Evolutionary conservation across 2,888 invertebrate species (phyloP).

Genomic region (Cephalotes varians): DNA sequence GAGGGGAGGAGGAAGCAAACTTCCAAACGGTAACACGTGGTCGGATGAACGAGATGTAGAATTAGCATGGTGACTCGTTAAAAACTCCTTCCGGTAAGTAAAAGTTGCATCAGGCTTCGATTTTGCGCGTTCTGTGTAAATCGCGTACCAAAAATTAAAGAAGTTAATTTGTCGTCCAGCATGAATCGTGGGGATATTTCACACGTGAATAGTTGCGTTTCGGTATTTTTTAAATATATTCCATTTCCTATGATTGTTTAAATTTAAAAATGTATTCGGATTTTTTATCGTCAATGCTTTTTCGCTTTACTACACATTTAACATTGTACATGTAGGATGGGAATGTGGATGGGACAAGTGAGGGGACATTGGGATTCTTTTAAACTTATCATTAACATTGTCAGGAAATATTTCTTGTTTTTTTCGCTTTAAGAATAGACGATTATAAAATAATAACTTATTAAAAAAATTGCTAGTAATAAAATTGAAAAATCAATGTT

Average conservation of each 20-base stretch:
- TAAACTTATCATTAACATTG: no score
- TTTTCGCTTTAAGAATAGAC: not conserved
- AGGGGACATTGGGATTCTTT: constrained; percentile 10
- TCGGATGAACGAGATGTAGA: constrained; percentile 48
- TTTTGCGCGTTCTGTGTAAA: constrained; percentile 15
- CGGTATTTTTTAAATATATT: not conserved
- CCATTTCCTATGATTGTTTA: no score
- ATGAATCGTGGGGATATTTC: constrained; percentile 18
- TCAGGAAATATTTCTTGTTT: constrained; percentile 10
- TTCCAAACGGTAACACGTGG: constrained; percentile 56
- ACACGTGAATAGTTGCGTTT: not conserved
- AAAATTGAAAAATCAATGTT: no score
- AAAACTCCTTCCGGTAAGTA: constrained; percentile 1
- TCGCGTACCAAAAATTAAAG: constrained; percentile 21
- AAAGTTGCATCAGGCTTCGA: constrained; percentile 49
- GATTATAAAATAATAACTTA: constrained; percentile 16
- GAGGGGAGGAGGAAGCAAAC: constrained; percentile 58
- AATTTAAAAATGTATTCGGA: no score
- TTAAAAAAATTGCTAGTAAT: no score
- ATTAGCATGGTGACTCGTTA: constrained; percentile 66
- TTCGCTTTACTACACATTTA: not conserved
- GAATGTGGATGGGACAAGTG: not conserved
- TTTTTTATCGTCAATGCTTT: no score
- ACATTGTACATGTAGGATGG: not conserved
- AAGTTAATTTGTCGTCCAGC: not conserved